A percentile compares a stretch with the other conserved stretches of the same genome.
phyloP scores from a whole-genome alignment of 2,888 invertebrate genomes.

The Ctena decussata region DNA sequence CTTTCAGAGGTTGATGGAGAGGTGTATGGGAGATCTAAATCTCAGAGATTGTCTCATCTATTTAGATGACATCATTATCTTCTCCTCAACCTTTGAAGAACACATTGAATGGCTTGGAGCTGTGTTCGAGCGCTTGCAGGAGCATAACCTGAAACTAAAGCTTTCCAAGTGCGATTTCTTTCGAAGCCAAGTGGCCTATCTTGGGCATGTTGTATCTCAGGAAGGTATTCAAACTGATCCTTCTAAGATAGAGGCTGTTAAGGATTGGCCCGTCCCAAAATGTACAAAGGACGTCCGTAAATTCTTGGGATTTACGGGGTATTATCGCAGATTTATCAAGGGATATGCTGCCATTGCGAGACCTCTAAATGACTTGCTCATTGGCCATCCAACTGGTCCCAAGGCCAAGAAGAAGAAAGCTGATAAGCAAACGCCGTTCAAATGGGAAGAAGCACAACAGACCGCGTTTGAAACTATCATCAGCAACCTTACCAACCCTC shows the following conservation, averaged over 20 bases:
- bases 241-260: not conserved
- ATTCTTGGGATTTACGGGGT: not conserved
- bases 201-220: not conserved
- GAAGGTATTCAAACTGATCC: not conserved
- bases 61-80: constrained; percentile 6
- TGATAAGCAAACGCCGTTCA: not conserved
- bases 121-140: not conserved
- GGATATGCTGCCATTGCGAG: not conserved
- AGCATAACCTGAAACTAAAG: not conserved
- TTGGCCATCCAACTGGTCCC: not conserved
- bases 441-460: not conserved
- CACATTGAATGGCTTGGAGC: not conserved
- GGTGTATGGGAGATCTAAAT: too few relatives aligned
- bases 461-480: not conserved
- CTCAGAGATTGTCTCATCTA: too few relatives aligned
- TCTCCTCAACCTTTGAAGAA: not conserved
- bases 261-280: not conserved
- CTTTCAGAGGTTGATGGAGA: too few relatives aligned
- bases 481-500: not conserved
- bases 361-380: not conserved
- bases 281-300: not conserved
- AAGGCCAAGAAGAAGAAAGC: not conserved
- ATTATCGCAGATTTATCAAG: not conserved
- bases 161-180: not conserved
- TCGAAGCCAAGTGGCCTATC: not conserved